Evolutionary conservation across 2,888 invertebrate species (phyloP), one percentile per base, ranked within the genome.

Genomic region (Stenoptilia bipunctidactyla): DNA sequence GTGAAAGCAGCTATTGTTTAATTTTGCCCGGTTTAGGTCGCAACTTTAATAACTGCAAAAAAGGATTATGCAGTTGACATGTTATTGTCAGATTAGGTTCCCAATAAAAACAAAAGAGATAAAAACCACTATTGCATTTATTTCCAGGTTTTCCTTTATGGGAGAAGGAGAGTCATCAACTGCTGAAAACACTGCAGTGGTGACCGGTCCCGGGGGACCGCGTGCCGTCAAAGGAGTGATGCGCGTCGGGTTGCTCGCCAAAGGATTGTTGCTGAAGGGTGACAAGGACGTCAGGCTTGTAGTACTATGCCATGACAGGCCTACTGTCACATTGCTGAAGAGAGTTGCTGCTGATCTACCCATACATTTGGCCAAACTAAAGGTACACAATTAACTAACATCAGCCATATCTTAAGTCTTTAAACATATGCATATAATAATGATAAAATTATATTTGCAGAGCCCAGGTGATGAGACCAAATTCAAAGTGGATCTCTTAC

Each of bases 141-240:
- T 20, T 20, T 20, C 6, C 51, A 82, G 79, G 61, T 79, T 79
- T 62, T 79, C 79, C 56, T 80, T 79, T 63, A 60, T 58, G 63
- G 50, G 57, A 46, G 80, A 79, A 57, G 73, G 73, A 44, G 72
- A 73, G 51, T 44, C 45, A 33, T 3, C 20, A 5, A 20, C 3
- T 40, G 40, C 50, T 40, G 30, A 50, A 34, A 6, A 41, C 43
- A 41, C 37, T 36, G 45, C 40, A 89, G 88, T 51, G 87, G 88
- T 48, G 85, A 80, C 42, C 35, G 49, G 39, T 40, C 71, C 43
- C 64, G 86, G 39, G 79, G 85, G 51, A 36, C 53, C 42, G 51
- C 89, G 97, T 45, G 90, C 94, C 51, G 85, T 98, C 36, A 95
- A 97, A 71, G 98, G 98, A 44, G 97, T 98, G 15, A 97, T 98